These are phyloP conservation scores for Callospermophilus lateralis DNA, from an alignment of 2,113 vertebrate genomes.

Conservation along the genomic window DNA sequence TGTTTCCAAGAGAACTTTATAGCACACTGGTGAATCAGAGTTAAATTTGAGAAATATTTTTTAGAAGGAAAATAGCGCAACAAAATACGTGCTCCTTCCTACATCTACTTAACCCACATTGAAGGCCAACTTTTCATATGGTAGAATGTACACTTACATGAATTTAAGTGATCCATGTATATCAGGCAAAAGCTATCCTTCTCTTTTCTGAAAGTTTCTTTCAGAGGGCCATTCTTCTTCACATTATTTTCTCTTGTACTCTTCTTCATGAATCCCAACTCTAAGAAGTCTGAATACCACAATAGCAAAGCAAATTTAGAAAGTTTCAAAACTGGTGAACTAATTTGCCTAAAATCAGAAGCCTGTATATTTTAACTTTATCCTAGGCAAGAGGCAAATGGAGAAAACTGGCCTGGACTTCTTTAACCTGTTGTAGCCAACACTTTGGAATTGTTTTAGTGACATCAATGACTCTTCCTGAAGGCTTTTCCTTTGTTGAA, in stretches of 20 bases:
- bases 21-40: neutral
- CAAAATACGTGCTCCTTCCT: neutral
- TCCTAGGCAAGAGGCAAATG: conserved; percentile 50
- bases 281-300: conserved; percentile 63
- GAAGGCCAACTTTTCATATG: neutral
- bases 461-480: neutral
- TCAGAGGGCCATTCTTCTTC: neutral
- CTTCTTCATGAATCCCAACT: conserved; percentile 30
- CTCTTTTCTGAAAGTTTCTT: neutral
- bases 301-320: conserved; percentile 3
- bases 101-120: neutral
- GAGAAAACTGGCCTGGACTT: neutral
- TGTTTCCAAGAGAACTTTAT: neutral
- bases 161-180: neutral
- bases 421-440: conserved; percentile 52
- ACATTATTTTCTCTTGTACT: conserved; percentile 17
- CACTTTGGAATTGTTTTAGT: conserved; percentile 48
- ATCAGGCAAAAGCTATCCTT: neutral
- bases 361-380: neutral
- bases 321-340: neutral
- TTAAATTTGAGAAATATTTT: neutral
- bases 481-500: conserved; percentile 12
- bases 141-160: neutral
- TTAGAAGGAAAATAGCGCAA: neutral
- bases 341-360: conserved; percentile 39